These are phyloP conservation scores for Platyscapa corneri DNA, from an alignment of 1,140 invertebrate species.

Conservation along the genomic window DNA sequence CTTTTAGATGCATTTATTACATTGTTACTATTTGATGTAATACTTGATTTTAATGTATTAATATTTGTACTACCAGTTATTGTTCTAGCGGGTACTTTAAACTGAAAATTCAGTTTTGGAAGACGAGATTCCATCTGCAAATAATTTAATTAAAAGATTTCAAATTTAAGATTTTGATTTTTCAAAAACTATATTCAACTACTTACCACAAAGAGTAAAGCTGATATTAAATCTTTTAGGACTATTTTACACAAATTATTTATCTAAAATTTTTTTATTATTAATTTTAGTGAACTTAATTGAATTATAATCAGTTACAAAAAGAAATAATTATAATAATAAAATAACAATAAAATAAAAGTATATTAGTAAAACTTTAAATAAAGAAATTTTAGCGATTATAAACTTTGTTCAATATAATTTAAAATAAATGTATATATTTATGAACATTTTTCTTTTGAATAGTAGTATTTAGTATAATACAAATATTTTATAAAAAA, in stretches of 20 bases:
- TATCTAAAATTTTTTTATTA: constrained; percentile 1
- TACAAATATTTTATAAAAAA: background rate
- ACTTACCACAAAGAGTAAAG: constrained; percentile 7
- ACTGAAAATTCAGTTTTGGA: constrained; percentile 59
- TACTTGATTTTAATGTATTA: constrained; percentile 19
- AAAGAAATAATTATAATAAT: too few species aligned
- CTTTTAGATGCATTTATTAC: constrained; percentile 3
- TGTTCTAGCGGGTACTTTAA: constrained; percentile 47
- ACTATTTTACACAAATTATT: background rate
- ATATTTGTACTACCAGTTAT: constrained; percentile 19
- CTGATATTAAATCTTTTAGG: background rate
- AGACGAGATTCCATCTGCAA: constrained; percentile 67
- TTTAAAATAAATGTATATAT: background rate
- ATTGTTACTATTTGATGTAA: constrained; percentile 12
- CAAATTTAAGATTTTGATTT: background rate
- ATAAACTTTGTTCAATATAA: background rate
- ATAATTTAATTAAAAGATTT: background rate
- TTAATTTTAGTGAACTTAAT: background rate
- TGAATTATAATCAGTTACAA: background rate
- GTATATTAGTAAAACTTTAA: background rate
- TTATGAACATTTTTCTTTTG: background rate
- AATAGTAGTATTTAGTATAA: background rate
- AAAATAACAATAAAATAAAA: background rate
- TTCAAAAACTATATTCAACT: background rate
- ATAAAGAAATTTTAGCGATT: background rate